Evolutionary conservation across 2,888 invertebrate genomes (phyloP), one percentile per base, ranked within the genome.

Genomic region (Amphipyra berbera): DNA sequence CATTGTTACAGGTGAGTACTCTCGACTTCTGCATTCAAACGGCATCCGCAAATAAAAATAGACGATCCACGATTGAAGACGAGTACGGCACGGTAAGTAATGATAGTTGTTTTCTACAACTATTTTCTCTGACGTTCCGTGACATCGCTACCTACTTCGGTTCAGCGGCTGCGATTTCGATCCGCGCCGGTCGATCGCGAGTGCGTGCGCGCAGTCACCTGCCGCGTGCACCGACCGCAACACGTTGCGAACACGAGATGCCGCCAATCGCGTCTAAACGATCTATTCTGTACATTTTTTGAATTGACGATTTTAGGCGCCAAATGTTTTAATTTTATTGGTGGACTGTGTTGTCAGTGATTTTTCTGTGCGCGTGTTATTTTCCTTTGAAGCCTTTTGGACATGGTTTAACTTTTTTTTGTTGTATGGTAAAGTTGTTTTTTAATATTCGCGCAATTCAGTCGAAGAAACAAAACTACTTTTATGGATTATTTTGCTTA

Each of bases 101-200:
- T 86, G 84, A 83, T 83, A 82, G 85, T 85, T 81, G 88, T 89
- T 92, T 90, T 90, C 90, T 90, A 89, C 84, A 73, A 79, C 68
- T 77, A 85, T 90, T 91, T 91, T 92, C 90, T 89, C 91, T 88
- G 85, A 82, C 82, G 81, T 83, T 76, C 82, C 82, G 84, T 90
- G 91, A 88, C 91, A 90, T 89, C 77, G 88, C 90, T 87, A 83
- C 90, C 90, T 89, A 89, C 87, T 90, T 88, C 80, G 84, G 80
- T 82, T 81, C 83, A 82, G 78, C 79, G 80, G 76, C 81, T 82
- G 82, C 79, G 82, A 84, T 85, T 86, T 83, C 85, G 84, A 85
- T 81, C 82, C 82, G 78, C 83, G 78, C 73, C 70, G 74, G 80
- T 76, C 74, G 78, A 76, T 69, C 76, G 76, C 79, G 78, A 74